Percentiles rank a stretch among this genome's conserved stretches.
phyloP scores from a whole-genome alignment of 2,888 invertebrate genomes.

The Pardosa pseudoannulata region DNA sequence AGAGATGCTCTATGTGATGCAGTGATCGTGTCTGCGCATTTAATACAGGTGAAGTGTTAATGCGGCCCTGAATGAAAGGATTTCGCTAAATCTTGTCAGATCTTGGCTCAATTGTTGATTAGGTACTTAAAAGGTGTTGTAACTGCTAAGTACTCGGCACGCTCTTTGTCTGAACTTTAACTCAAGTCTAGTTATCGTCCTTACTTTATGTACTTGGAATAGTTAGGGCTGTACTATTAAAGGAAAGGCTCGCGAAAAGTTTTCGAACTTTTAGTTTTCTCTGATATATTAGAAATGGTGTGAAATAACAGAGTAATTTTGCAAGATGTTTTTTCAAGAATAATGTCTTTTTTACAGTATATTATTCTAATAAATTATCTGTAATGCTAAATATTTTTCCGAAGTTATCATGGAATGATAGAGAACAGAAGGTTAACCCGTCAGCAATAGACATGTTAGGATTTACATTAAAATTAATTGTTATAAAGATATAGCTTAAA shows the following conservation, averaged over 20 bases:
- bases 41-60: slow-evolving; percentile 54
- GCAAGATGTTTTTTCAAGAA: no score
- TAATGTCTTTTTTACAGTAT: no score
- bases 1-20: slow-evolving; percentile 47
- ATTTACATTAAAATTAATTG: no score
- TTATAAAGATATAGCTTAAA: no score
- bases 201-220: neutral
- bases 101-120: slow-evolving; percentile 25
- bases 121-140: neutral
- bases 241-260: neutral
- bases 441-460: no score
- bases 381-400: no score
- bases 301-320: no score
- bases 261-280: neutral
- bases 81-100: slow-evolving; percentile 11
- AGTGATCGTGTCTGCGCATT: slow-evolving; percentile 49
- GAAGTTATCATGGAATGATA: no score
- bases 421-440: no score
- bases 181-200: neutral
- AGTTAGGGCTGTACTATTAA: neutral
- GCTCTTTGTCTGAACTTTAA: neutral
- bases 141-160: neutral
- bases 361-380: no score
- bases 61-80: slow-evolving; percentile 31
- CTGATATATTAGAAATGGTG: no score